Conservation (phyloP, 2,797 vertebrate species). For the Macroramphosus scolopax region DNA sequence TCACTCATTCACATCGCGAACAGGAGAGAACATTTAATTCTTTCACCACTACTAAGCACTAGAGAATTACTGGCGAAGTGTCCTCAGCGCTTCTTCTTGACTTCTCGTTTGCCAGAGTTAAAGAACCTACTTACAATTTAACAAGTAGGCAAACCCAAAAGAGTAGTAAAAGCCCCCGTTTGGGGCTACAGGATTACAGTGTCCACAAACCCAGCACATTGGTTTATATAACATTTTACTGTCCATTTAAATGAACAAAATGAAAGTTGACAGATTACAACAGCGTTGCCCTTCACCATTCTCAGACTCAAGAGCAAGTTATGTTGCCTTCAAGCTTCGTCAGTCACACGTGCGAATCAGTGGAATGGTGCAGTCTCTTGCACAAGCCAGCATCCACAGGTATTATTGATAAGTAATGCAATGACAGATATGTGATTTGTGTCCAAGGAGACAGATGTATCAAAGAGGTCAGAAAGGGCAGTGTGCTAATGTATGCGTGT, state of each 20-base stretch:
- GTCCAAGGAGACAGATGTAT: constrained; percentile 16
- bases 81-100: too few species aligned
- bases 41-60: too few species aligned
- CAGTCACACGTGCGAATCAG: too few species aligned
- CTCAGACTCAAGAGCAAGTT: constrained; percentile 5
- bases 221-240: constrained; percentile 55
- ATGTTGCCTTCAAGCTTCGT: constrained; percentile 18
- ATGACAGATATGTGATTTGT: background rate
- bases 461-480: constrained; percentile 14
- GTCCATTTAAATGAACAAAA: constrained; percentile 56
- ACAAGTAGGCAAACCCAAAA: constrained; percentile 48
- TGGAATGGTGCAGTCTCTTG: constrained; percentile 1
- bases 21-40: constrained; percentile 4
- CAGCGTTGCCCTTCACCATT: constrained; percentile 5
- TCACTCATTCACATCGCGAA: constrained; percentile 47
- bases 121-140: constrained; percentile 18
- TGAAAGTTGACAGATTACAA: constrained; percentile 41
- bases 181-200: constrained; percentile 50
- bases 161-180: constrained; percentile 63
- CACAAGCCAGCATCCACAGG: constrained; percentile 14
- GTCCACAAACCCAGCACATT: constrained; percentile 64
- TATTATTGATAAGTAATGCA: constrained; percentile 19
- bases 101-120: too few species aligned
- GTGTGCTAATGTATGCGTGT: constrained; percentile 12
- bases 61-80: too few species aligned